Conservation (phyloP, 1,140 invertebrate genomes). For the Archivesica marissinica region DNA sequence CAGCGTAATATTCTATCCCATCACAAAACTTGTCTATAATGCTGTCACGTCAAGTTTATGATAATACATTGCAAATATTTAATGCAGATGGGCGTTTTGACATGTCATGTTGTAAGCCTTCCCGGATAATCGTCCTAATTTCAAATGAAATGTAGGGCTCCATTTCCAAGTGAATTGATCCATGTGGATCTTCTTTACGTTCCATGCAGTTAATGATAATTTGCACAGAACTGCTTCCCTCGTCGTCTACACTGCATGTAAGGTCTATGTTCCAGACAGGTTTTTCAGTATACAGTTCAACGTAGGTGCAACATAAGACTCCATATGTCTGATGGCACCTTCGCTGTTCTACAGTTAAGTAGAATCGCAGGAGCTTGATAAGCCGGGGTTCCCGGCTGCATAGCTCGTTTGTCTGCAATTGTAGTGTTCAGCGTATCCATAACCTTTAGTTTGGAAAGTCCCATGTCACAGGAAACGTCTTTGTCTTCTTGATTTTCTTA, state of each 20-base stretch:
- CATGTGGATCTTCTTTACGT: constrained; percentile 39
- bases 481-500: too few species aligned
- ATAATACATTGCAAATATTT: constrained; percentile 14
- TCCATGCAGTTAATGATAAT: constrained; percentile 18
- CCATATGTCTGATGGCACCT: constrained; percentile 13
- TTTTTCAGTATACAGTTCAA: constrained; percentile 39
- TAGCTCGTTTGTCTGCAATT: too few species aligned
- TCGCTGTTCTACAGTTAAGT: constrained; percentile 1
- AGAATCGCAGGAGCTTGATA: too few species aligned
- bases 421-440: too few species aligned
- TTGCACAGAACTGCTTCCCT: not conserved
- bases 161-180: constrained; percentile 15
- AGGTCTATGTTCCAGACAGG: not conserved
- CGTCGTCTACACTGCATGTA: not conserved
- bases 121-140: constrained; percentile 6
- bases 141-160: constrained; percentile 8
- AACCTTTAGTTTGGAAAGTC: too few species aligned
- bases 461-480: too few species aligned
- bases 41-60: too few species aligned
- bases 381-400: too few species aligned
- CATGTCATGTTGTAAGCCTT: constrained; percentile 36
- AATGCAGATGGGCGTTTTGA: constrained; percentile 18
- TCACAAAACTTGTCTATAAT: too few species aligned
- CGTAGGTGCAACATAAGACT: constrained; percentile 33
- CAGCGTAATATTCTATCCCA: too few species aligned